Percentiles rank a stretch among this genome's conserved stretches.
phyloP scores from a whole-genome alignment of 2,888 invertebrate genomes.

The Diarsia rubi region DNA sequence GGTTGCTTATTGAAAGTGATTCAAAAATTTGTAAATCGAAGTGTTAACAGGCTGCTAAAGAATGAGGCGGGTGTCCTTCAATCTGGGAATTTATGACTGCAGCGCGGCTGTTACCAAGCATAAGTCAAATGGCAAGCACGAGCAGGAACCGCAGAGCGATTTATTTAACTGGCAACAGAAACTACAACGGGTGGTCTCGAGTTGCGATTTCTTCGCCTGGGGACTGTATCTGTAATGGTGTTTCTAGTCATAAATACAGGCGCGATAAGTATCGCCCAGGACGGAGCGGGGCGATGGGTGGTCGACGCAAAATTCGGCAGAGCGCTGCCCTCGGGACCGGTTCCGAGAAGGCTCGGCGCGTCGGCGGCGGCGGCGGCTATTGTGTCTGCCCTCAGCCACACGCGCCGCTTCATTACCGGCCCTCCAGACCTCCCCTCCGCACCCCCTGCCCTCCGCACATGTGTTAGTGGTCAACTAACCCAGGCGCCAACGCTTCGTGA shows the following conservation, averaged over 20 bases:
- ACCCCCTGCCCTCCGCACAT: slow-evolving; percentile 54
- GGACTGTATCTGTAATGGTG: slow-evolving; percentile 78
- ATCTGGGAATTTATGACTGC: slow-evolving; percentile 57
- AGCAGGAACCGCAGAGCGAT: slow-evolving; percentile 67
- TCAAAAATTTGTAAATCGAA: slow-evolving; percentile 63
- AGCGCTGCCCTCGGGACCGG: slow-evolving; percentile 86
- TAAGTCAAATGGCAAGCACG: slow-evolving; percentile 50
- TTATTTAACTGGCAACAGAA: slow-evolving; percentile 72
- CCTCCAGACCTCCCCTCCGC: slow-evolving; percentile 67
- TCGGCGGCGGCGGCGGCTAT: slow-evolving; percentile 84
- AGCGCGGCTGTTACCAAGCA: slow-evolving; percentile 46
- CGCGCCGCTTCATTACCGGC: slow-evolving; percentile 85
- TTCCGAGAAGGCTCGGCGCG: slow-evolving; percentile 86
- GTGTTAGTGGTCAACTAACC: slow-evolving; percentile 68
- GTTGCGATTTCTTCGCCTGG: slow-evolving; percentile 77
- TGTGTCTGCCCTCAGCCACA: slow-evolving; percentile 88
- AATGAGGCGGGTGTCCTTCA: slow-evolving; percentile 66
- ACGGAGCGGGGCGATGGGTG: slow-evolving; percentile 84
- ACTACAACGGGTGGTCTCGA: slow-evolving; percentile 81
- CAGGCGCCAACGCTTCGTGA: slow-evolving; percentile 75
- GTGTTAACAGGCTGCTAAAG: slow-evolving; percentile 66
- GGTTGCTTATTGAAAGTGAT: slow-evolving; percentile 62
- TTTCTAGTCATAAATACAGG: slow-evolving; percentile 88
- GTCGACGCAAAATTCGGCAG: slow-evolving; percentile 90
- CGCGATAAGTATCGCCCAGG: slow-evolving; percentile 86